phyloP scores from a whole-genome alignment of 2,113 vertebrate genomes.

The Sylvietta virens region DNA sequence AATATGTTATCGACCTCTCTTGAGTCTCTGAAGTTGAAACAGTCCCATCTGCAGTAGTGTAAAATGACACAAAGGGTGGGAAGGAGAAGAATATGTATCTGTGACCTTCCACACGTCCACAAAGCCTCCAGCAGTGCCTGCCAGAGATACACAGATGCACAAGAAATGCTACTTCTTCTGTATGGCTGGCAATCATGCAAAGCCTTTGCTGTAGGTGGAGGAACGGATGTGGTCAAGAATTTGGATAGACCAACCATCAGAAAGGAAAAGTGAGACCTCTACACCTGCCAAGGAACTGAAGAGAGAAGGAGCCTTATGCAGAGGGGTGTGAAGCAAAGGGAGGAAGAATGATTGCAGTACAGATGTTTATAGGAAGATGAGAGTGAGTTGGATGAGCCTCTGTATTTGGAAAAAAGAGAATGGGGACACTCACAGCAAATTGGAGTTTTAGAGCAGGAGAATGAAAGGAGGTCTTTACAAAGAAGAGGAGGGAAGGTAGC shows the following conservation, averaged over 20 bases:
- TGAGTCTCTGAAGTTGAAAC: not conserved
- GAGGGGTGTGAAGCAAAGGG: not conserved
- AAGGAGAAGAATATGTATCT: not conserved
- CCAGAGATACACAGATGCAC: not conserved
- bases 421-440: not conserved
- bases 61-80: not conserved
- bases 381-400: not conserved
- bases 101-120: not conserved
- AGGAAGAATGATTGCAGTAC: not conserved
- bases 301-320: not conserved
- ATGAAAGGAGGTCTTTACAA: not conserved
- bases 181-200: not conserved
- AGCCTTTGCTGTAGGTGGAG: not conserved
- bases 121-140: not conserved
- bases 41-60: not conserved
- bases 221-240: not conserved
- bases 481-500: not conserved
- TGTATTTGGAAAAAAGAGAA: not conserved
- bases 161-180: not conserved
- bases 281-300: not conserved
- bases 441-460: not conserved
- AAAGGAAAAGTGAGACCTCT: not conserved
- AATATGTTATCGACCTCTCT: rapidly evolving
- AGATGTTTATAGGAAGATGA: not conserved
- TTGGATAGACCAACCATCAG: not conserved